Evolutionary conservation across 2,888 invertebrate genomes (phyloP).

Genomic region (Lissocephala sabroskyi): DNA sequence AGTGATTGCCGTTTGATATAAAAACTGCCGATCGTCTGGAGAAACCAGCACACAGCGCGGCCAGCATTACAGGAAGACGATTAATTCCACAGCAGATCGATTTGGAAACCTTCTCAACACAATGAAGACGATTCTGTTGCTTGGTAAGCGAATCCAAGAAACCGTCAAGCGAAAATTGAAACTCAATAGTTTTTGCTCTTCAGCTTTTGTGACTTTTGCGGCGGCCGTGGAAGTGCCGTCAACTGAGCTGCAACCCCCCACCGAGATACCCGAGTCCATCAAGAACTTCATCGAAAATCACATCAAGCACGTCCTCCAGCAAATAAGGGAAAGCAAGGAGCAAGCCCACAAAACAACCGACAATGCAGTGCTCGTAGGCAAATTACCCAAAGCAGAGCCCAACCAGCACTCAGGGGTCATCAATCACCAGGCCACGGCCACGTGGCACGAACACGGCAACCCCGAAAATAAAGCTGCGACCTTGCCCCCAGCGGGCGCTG

Average conservation of each 20-base stretch:
- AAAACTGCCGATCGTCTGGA: too few species aligned
- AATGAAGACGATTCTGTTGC: slow-evolving; percentile 29
- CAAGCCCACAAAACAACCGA: slow-evolving; percentile 10
- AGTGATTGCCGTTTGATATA: too few species aligned
- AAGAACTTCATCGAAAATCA: slow-evolving; percentile 43
- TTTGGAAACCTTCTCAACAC: too few species aligned
- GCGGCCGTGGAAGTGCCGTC: slow-evolving; percentile 23
- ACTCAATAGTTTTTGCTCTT: background rate
- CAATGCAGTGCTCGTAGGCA: slow-evolving; percentile 29
- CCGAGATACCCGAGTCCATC: slow-evolving; percentile 37
- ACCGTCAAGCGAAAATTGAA: background rate
- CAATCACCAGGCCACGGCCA: slow-evolving; percentile 41
- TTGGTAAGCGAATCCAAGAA: slow-evolving; percentile 25
- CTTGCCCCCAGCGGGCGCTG: slow-evolving; percentile 25
- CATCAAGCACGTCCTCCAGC: slow-evolving; percentile 44
- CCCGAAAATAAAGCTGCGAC: slow-evolving; percentile 27
- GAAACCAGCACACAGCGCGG: too few species aligned
- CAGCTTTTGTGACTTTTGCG: slow-evolving; percentile 26
- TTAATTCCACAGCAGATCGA: too few species aligned
- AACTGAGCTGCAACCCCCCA: too few species aligned
- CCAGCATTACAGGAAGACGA: too few species aligned
- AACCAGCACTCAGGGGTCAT: slow-evolving; percentile 33
- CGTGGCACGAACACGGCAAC: slow-evolving; percentile 11
- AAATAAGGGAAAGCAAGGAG: slow-evolving; percentile 22
- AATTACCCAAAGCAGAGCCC: slow-evolving; percentile 32